A percentile compares a stretch with the other conserved stretches of the same genome.
Evolutionary conservation across 37 sponge, comb jelly and placozoan species (phyloP).

Genomic region (Amphimedon queenslandica): DNA sequence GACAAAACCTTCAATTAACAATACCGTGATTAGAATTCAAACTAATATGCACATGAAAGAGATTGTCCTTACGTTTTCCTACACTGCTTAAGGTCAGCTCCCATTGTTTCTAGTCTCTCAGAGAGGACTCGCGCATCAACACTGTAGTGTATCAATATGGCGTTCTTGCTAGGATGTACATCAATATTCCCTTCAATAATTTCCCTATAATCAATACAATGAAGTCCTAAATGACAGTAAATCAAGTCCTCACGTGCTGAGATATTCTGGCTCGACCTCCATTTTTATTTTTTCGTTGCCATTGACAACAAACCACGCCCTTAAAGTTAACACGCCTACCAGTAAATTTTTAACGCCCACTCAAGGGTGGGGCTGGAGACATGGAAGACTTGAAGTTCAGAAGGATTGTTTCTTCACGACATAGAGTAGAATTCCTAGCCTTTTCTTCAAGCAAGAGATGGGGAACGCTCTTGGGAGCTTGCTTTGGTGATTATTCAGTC

Average conservation of each 20-base stretch:
- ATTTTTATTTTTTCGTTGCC: not conserved
- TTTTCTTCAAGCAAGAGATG: constrained; percentile 14
- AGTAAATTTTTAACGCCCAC: not conserved
- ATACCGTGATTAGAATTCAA: not conserved
- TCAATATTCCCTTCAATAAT: constrained; percentile 74
- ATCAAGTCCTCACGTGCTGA: constrained; percentile 3
- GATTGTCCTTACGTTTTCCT: constrained; percentile 64
- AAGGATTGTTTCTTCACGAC: constrained; percentile 18
- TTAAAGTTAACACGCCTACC: not conserved
- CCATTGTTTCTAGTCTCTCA: constrained; percentile 79
- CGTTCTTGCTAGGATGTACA: constrained; percentile 83
- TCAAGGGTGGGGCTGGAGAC: not conserved
- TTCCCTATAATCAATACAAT: constrained; percentile 22
- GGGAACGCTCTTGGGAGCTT: constrained; percentile 9
- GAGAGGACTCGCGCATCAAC: constrained; percentile 77
- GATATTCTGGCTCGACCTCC: not conserved
- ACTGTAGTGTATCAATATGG: constrained; percentile 82
- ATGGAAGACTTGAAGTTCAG: not conserved
- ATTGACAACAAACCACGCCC: not conserved
- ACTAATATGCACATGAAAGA: too few species aligned
- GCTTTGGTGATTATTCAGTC: constrained; percentile 8
- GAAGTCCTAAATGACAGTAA: not conserved
- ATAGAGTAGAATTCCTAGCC: constrained; percentile 1
- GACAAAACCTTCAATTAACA: not conserved
- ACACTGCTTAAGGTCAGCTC: constrained; percentile 77